Evolutionary conservation across 2,113 vertebrate genomes (phyloP).

Genomic region (Toxotes chatareus): DNA sequence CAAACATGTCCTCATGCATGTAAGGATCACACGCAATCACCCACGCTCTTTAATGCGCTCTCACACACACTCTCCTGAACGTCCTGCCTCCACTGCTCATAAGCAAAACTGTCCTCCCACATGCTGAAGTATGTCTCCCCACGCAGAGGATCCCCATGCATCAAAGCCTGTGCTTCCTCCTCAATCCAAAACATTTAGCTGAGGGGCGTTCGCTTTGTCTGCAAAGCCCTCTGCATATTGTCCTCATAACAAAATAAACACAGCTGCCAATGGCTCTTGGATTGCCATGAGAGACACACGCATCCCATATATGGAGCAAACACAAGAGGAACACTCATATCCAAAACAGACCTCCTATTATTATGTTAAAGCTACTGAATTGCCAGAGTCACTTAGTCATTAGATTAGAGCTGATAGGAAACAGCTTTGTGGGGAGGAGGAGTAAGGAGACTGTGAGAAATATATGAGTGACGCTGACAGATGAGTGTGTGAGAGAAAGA

Average conservation of each 20-base stretch:
- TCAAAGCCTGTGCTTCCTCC: conserved; percentile 67
- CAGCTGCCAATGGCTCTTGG: conserved; percentile 73
- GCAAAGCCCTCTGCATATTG: conserved; percentile 69
- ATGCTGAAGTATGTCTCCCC: conserved; percentile 58
- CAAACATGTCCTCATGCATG: conserved; percentile 29
- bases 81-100: conserved; percentile 42
- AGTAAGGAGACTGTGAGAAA: conserved; percentile 22
- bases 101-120: conserved; percentile 63
- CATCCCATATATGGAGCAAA: conserved; percentile 43
- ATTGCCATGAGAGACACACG: conserved; percentile 37
- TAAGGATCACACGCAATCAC: neutral
- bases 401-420: conserved; percentile 55
- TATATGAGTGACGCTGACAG: conserved; percentile 31
- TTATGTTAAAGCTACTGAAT: conserved; percentile 46
- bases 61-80: conserved; percentile 24
- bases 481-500: conserved; percentile 4
- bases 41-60: neutral
- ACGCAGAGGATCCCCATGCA: conserved; percentile 52
- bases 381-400: conserved; percentile 38
- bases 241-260: conserved; percentile 76
- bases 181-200: conserved; percentile 72
- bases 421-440: conserved; percentile 45
- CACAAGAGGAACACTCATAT: conserved; percentile 18
- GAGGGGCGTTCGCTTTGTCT: conserved; percentile 57
- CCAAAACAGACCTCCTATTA: conserved; percentile 50